phyloP scores from a whole-genome alignment of 37 sponge, comb jelly and placozoan species.

The Aplysina aerophoba region DNA sequence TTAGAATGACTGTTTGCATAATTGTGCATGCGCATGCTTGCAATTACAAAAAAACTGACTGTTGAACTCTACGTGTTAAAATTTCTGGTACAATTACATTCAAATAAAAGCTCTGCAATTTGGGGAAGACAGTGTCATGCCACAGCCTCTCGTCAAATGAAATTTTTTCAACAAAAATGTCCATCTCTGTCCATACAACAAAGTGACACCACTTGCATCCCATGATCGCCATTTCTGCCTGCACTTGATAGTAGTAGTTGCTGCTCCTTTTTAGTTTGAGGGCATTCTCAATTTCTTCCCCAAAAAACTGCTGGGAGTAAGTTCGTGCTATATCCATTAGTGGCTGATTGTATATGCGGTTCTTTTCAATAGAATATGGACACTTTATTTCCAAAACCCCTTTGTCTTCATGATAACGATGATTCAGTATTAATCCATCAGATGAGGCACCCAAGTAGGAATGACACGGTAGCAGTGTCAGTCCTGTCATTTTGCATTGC shows the following conservation, averaged over 20 bases:
- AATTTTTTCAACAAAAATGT: conserved; percentile 3
- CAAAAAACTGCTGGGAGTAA: conserved; percentile 3
- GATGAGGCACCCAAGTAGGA: conserved; percentile 15
- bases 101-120: neutral
- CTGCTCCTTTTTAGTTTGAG: neutral
- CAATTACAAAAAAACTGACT: neutral
- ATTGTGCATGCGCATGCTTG: neutral
- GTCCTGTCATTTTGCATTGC: neutral
- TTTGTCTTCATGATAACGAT: neutral
- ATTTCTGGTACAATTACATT: neutral
- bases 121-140: neutral
- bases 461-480: neutral
- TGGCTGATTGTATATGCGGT: neutral
- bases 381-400: conserved; percentile 36
- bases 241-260: conserved; percentile 9
- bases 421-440: conserved; percentile 1
- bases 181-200: conserved; percentile 21
- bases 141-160: neutral
- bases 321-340: neutral
- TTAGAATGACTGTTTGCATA: neutral
- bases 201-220: conserved; percentile 7
- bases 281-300: conserved; percentile 5
- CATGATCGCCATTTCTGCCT: conserved; percentile 14
- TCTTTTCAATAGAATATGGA: conserved; percentile 27
- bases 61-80: conserved; percentile 16